These are phyloP conservation scores for Apis cerana DNA, from an alignment of 1,140 invertebrate genomes.

Conservation along the genomic window DNA sequence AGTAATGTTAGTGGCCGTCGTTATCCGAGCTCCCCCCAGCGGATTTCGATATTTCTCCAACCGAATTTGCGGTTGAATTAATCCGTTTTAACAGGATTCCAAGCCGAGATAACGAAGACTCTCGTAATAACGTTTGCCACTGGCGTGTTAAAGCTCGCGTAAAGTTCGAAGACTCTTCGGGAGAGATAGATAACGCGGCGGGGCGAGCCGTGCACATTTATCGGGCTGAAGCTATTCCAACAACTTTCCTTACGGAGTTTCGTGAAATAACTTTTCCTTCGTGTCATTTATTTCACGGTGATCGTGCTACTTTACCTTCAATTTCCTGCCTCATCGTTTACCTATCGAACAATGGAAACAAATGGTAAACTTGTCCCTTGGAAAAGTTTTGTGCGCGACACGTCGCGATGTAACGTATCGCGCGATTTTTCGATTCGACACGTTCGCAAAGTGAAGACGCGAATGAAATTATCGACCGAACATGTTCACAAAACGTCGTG, in stretches of 20 bases:
- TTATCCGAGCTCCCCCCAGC: slow-evolving; percentile 1
- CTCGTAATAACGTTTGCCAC: slow-evolving; percentile 40
- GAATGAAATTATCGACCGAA: neutral
- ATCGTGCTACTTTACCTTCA: slow-evolving; percentile 35
- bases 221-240: slow-evolving; percentile 21
- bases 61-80: slow-evolving; percentile 47
- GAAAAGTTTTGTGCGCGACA: neutral
- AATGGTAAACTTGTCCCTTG: neutral
- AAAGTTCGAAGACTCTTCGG: slow-evolving; percentile 32
- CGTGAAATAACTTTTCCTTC: slow-evolving; percentile 30
- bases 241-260: slow-evolving; percentile 21
- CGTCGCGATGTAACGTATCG: neutral
- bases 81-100: slow-evolving; percentile 41
- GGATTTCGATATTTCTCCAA: slow-evolving; percentile 34
- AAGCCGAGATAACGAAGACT: slow-evolving; percentile 23
- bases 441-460: neutral
- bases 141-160: slow-evolving; percentile 40
- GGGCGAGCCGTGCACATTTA: slow-evolving; percentile 29
- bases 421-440: too few species aligned
- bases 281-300: slow-evolving; percentile 26
- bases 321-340: slow-evolving; percentile 37
- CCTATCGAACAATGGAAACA: slow-evolving; percentile 8
- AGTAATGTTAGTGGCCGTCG: slow-evolving; percentile 9
- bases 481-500: too few species aligned
- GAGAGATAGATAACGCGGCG: slow-evolving; percentile 14